Base-by-base conservation (phyloP, 2,888 invertebrate species). In the Aphidius colemani region DNA sequence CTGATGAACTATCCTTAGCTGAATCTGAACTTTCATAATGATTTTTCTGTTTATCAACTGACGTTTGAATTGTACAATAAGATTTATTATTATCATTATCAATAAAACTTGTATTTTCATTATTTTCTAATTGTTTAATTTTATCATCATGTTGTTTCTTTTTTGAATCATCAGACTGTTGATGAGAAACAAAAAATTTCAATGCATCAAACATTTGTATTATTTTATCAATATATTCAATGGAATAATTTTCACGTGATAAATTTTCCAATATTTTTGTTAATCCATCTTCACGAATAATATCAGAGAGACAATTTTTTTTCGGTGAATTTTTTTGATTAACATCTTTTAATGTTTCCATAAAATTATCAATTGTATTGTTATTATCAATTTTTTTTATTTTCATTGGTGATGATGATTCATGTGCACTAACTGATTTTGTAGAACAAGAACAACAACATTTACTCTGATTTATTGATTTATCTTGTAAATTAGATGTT, bases 161-260 rank as follows among this genome's bases (percentile, higher is more conserved):
- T n/a, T 58, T 41, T 6, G 18, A 2, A 30, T 69, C 63, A 3
- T 53, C 56, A 30, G 67, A 40, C 43, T 30, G 30, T 30, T 58
- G 66, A 11, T 74, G 71, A 3, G 71, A 70, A 1, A 72, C 48
- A n/a, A 76, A 55, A 57, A 73, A 75, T 41, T 73, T 72, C 13
- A 78, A 66, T 13, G 71, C 74, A 49, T 76, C 71, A 40, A 77
- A 66, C 63, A 77, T 71, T n/a, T 73, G 67, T 43, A 73, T 61
- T 59, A 81, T 69, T 66, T 77, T 76, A 18, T 69, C 63, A 5
- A 78, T 69, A 39, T 75, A 78, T 18, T 75, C 69, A 10, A 69
- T 50, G 5, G 78, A 63, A 45, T 72, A 76, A 65, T 76, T 75
- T 56, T 73, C 74, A 43, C 74, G 67, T 7, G 66, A 61, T 13